These are phyloP conservation scores for Cydia splendana DNA, from an alignment of 1,140 invertebrate species.

Conservation along the genomic window DNA sequence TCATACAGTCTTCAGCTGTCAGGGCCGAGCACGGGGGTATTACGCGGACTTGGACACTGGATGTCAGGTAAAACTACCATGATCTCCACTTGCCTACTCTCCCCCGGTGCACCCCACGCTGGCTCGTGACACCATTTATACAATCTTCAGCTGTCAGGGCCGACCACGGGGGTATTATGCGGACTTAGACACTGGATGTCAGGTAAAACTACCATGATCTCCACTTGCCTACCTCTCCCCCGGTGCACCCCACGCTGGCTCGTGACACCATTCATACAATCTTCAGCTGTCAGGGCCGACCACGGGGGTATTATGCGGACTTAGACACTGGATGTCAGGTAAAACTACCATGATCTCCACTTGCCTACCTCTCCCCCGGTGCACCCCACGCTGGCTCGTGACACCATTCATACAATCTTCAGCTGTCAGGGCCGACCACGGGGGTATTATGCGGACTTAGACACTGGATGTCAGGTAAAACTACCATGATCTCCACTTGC, in stretches of 20 bases:
- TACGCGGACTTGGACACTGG: constrained; percentile 79
- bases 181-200: too few species aligned
- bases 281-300: too few species aligned
- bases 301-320: too few species aligned
- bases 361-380: constrained; percentile 79
- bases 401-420: constrained; percentile 76
- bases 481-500: constrained; percentile 78
- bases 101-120: constrained; percentile 76
- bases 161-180: too few species aligned
- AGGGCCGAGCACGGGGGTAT: constrained; percentile 70
- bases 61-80: constrained; percentile 81
- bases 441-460: constrained; percentile 79
- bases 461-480: constrained; percentile 79
- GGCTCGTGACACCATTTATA: too few species aligned
- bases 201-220: too few species aligned
- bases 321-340: too few species aligned
- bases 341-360: constrained; percentile 64
- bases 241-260: too few species aligned
- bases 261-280: too few species aligned
- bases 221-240: too few species aligned
- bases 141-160: too few species aligned
- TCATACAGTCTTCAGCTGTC: constrained; percentile 76
- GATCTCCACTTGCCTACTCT: constrained; percentile 74
- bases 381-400: constrained; percentile 71
- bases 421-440: constrained; percentile 67